Conservation (phyloP, 2,888 invertebrate genomes). For the Watsonalla cultraria region DNA sequence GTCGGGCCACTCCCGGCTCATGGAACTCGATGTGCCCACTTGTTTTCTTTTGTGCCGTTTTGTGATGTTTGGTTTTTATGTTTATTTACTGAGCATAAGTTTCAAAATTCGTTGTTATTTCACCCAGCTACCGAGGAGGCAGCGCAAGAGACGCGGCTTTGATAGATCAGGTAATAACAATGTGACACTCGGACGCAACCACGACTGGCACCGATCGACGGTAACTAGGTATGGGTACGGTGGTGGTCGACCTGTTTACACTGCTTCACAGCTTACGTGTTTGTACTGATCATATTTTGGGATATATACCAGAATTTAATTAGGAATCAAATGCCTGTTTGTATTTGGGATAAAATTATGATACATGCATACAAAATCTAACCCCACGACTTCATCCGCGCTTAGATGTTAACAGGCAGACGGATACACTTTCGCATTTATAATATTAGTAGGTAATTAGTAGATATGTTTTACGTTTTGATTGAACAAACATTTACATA, state of each 20-base stretch:
- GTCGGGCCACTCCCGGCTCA: slow-evolving; percentile 28
- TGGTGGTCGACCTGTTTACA: slow-evolving; percentile 33
- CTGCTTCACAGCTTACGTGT: slow-evolving; percentile 16
- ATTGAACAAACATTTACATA: no score
- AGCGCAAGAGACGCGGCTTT: slow-evolving; percentile 79
- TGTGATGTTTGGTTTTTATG: slow-evolving; percentile 75
- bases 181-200: slow-evolving; percentile 64
- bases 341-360: no score
- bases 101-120: slow-evolving; percentile 78
- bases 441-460: no score
- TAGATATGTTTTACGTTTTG: no score
- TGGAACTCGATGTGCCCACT: slow-evolving; percentile 44
- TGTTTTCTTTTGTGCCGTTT: slow-evolving; percentile 72
- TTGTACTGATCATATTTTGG: slow-evolving; percentile 9
- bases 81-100: slow-evolving; percentile 70
- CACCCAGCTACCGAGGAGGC: slow-evolving; percentile 79
- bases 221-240: slow-evolving; percentile 23
- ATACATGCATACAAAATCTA: no score
- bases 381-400: no score
- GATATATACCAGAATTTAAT: no score
- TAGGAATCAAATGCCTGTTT: no score
- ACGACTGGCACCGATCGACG: slow-evolving; percentile 32
- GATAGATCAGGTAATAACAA: slow-evolving; percentile 77
- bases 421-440: no score
- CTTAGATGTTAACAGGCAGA: no score